Base-by-base conservation (phyloP, 1,140 invertebrate species). In the Macrostomum lignano region DNA sequence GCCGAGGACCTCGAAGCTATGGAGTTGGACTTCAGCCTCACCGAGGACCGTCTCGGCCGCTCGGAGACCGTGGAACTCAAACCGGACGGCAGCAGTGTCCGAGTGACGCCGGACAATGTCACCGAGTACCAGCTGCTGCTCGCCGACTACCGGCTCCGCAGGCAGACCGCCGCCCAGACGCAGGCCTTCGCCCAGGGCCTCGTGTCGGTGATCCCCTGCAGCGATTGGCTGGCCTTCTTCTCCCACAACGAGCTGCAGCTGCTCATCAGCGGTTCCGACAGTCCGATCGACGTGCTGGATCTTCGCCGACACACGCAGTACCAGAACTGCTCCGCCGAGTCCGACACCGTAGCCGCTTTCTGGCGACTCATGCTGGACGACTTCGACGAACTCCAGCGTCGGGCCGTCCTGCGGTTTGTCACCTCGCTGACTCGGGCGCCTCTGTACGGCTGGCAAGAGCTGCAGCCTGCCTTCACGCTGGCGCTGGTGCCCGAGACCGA, bases 91-190 rank as follows among this genome's bases (percentile, higher is more conserved):
- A 60, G 68, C 11, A 73, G 76, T 46, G 86, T 86, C 45, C 65
- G 71, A 3, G 84, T 94, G 0, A 88, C 74, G 2, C 70, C 71
- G 41, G 66, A 71, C 33, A 93, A 94, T 60, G 66, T 75, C 35
- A 81, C 91, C 48, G 81, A 93, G 52, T 96, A 94, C 48, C 79
- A 94, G 44, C 79, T 91, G 52, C 55, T 86, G 34, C 72, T 94
- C 55, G 81, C 84, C 1, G 78, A 93, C 61, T 88, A 79, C 44
- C 86, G 86, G 58, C 60, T 93, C 14, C 91, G 91, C 52, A 71
- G 70, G 46, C 79, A 62, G 55, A 81, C 88, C 37, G 63, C 72
- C 28, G 62, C 67, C 2, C 81, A 91, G 40, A 82, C 75, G 44
- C 64, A 62, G 34, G 74, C 76, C 15, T 55, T 49, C 39, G 58